Evolutionary conservation across 2,797 vertebrate species (phyloP).

Genomic region (Fistularia commersonii): DNA sequence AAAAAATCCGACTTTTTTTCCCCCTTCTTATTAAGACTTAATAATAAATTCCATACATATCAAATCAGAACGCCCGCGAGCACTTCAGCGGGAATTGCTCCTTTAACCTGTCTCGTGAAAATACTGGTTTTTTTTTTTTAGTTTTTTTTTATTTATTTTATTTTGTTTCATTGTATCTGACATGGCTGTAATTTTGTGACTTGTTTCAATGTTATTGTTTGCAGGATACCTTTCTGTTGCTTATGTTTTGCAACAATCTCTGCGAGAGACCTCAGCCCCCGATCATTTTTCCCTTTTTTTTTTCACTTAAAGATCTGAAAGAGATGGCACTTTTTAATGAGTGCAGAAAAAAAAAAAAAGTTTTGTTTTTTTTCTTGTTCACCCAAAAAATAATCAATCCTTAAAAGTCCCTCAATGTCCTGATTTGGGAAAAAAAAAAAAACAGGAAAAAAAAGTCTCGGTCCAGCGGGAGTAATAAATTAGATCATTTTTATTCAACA

Average conservation of each 20-base stretch:
- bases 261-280: too few species aligned
- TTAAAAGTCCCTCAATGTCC: conserved; percentile 26
- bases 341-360: conserved; percentile 13
- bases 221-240: too few species aligned
- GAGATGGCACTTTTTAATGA: conserved; percentile 31
- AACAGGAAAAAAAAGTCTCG: conserved; percentile 10
- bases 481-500: conserved; percentile 46
- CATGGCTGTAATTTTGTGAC: too few species aligned
- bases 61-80: not conserved
- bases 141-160: too few species aligned
- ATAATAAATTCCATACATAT: conserved; percentile 32
- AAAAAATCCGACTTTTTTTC: conserved; percentile 5
- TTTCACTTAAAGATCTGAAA: conserved; percentile 6
- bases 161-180: too few species aligned
- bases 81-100: too few species aligned
- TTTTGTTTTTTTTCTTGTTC: conserved; percentile 26
- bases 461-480: conserved; percentile 36
- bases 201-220: too few species aligned
- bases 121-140: too few species aligned
- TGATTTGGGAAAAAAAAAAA: conserved; percentile 15
- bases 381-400: conserved; percentile 38
- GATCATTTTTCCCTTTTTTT: too few species aligned
- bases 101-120: too few species aligned
- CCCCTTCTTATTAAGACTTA: conserved; percentile 14
- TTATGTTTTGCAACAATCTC: too few species aligned